Evolutionary conservation across 1,140 invertebrate species (phyloP), one percentile per base, ranked within the genome.

Genomic region (Drosophila eugracilis): DNA sequence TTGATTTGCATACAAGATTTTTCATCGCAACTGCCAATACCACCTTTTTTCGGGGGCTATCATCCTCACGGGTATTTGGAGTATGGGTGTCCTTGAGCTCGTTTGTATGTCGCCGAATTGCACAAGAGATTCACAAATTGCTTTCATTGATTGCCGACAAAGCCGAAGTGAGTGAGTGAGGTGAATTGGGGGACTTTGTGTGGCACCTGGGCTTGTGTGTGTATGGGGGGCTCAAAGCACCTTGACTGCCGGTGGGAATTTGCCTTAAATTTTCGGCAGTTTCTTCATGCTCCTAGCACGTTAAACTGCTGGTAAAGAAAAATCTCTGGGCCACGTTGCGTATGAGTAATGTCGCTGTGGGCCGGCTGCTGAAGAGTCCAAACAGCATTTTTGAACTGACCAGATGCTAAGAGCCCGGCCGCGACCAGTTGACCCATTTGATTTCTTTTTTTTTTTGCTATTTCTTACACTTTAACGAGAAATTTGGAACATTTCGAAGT

Each of bases 71-170:
- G 39, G 32, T 22, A n/a, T 22, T 10, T 36, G 41, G 42, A 21
- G 49, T 67, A 41, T 47, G 47, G 32, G 24, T 74, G 42, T 74
- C 41, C 75, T 80, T 70, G 66, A 78, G 69, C 81, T 85, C 77
- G 81, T 77, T 85, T 86, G 67, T 80, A 55, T 75, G 55, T 81
- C 73, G 44, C 66, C 72, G 57, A 66, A 83, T 88, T 57, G 78
- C 83, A 78, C 83, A 86, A 78, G 83, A 83, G 83, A 86, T 78
- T 86, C 83, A 49, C 78, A 86, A 86, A 86, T 86, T 86, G 83
- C 83, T 86, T 81, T 75, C 83, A 86, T 86, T 86, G 83, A 86
- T 86, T 88, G 81, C 73, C 77, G 47, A 86, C 81, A 86, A 86
- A 70, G 60, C 48, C 53, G 28, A 24, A 72, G 44, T 44, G 67